Conservation (phyloP, 2,797 vertebrate species). For the Syncerus caffer region DNA sequence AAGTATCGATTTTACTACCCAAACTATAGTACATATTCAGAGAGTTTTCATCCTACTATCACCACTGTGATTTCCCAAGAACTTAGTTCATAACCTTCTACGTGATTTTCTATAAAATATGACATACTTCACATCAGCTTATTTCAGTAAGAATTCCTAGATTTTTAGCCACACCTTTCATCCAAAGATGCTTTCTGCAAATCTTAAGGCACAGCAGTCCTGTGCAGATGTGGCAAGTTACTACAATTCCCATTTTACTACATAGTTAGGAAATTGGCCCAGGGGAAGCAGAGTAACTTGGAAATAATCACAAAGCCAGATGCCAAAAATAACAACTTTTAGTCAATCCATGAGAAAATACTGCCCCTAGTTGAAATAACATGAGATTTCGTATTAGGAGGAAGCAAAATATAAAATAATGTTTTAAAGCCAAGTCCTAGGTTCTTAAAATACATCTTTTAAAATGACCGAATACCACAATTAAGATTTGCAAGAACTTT, state of each 20-base stretch:
- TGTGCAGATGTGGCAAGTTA: constrained; percentile 64
- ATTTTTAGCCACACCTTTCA: constrained; percentile 46
- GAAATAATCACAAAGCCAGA: constrained; percentile 72
- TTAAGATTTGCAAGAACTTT: constrained; percentile 51
- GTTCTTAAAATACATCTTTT: constrained; percentile 26
- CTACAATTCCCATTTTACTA: constrained; percentile 67
- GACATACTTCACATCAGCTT: constrained; percentile 61
- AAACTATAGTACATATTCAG: not conserved
- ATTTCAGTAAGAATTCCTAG: constrained; percentile 53
- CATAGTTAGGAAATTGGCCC: constrained; percentile 67
- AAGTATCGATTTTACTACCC: constrained; percentile 22
- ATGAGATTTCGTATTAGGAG: constrained; percentile 61
- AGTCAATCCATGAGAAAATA: constrained; percentile 74
- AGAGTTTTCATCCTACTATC: constrained; percentile 25
- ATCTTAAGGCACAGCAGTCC: constrained; percentile 37
- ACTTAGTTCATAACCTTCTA: constrained; percentile 53
- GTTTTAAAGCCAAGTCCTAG: constrained; percentile 31
- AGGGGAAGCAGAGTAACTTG: constrained; percentile 73
- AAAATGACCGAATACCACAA: constrained; percentile 31
- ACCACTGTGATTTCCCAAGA: constrained; percentile 56
- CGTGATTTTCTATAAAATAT: constrained; percentile 62
- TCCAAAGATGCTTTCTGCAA: constrained; percentile 36
- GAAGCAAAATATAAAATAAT: constrained; percentile 58
- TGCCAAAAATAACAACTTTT: constrained; percentile 77
- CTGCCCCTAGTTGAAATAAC: constrained; percentile 73